Base-by-base conservation (phyloP, 2,888 invertebrate species). In the Neoaliturus tenellus region DNA sequence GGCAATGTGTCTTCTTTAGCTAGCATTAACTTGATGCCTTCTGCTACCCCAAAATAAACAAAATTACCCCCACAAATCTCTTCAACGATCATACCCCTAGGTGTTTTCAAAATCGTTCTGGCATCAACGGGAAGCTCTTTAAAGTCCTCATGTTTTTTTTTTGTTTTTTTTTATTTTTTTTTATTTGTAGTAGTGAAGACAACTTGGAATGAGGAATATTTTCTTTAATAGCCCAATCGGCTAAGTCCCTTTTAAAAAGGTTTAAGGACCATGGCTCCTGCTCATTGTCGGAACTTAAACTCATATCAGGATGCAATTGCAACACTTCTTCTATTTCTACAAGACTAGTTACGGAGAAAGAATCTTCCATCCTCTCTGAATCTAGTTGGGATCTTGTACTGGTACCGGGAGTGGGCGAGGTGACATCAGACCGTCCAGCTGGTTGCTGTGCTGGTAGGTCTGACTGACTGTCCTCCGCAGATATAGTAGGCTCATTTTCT, bases 101-200 rank as follows among this genome's bases (percentile, higher is more conserved):
- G 62, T 62, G 62, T 20, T 31, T 62, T 62, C 17, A 62, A 14
- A 62, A 62, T 25, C 14, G n/a, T 20, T 31, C 62, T 25, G 20
- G 62, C 62, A 62, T 62, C 62, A 25, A 31, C 25, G 2, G 62
- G 62, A 3, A 62, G 14, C 10, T 62, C 17, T 31, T 62, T 62
- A 31, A 62, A 62, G 20, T 62, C 62, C 25, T 62, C 62, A 25
- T 58, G 58, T 14, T 58, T 58, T 58, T 62, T 62, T 28, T 12
- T 10, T 25, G 20, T 62, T 17, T 62, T 62, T n/a, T n/a, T n/a
- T n/a, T n/a, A n/a, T 58, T 58, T 58, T 62, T 62, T 28, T 12
- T 10, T 25, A 62, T 62, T 17, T 62, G 14, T 2, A 62, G 31
- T 14, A 62, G 62, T 4, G 62, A 62, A 62, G 10, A 20, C 10